phyloP scores from a whole-genome alignment of 1,140 invertebrate genomes.

The Melipona quadrifasciata region DNA sequence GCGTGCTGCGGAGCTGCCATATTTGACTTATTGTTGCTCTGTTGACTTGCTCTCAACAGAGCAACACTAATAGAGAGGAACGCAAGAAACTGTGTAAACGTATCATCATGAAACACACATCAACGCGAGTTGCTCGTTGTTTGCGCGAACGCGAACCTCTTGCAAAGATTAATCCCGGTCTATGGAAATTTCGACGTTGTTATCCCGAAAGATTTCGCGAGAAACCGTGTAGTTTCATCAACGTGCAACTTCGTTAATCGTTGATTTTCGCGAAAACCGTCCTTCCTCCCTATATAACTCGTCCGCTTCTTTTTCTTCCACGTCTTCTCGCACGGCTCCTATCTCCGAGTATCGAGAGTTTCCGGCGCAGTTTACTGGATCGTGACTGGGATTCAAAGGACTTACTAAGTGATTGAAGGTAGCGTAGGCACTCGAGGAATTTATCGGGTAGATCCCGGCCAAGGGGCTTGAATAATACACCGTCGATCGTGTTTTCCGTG shows the following conservation, averaged over 20 bases:
- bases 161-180: background rate
- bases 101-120: background rate
- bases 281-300: background rate
- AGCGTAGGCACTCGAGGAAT: slow-evolving; percentile 32
- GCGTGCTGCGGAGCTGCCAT: background rate
- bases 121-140: background rate
- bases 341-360: slow-evolving; percentile 21
- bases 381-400: slow-evolving; percentile 55
- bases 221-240: no score
- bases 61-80: background rate
- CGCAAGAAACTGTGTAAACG: background rate
- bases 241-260: background rate
- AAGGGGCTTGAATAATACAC: slow-evolving; percentile 29
- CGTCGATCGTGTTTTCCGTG: background rate
- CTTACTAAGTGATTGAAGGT: slow-evolving; percentile 58
- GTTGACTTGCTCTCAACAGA: background rate
- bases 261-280: background rate
- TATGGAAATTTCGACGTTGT: background rate
- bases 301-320: background rate
- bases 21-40: slow-evolving; percentile 34
- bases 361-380: slow-evolving; percentile 29
- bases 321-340: background rate
- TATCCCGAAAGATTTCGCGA: background rate
- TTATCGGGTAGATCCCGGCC: slow-evolving; percentile 14
- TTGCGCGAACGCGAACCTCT: background rate